Percentiles rank a stretch among this genome's conserved stretches.
Conservation (phyloP, 2,797 vertebrate species). For the Neopelma chrysocephalum region DNA sequence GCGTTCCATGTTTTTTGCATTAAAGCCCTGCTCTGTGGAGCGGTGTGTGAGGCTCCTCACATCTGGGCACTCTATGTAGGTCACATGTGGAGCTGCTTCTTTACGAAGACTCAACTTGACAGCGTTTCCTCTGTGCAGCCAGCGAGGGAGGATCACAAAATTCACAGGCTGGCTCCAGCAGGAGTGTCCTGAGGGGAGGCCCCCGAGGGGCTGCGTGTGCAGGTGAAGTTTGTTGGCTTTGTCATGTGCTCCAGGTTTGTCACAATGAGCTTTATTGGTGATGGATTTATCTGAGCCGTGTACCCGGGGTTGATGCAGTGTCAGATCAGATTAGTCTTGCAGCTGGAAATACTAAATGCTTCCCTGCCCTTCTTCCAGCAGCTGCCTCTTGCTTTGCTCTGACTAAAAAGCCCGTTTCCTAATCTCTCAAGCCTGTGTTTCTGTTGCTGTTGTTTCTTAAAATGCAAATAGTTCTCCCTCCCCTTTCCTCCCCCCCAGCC, state of each 20-base stretch:
- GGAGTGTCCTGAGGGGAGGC: background rate
- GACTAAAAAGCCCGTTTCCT: background rate
- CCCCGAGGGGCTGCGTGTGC: background rate
- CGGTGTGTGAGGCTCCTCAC: background rate
- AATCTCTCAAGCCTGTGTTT: background rate
- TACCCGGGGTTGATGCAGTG: background rate
- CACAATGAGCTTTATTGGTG: background rate
- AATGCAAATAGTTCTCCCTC: background rate
- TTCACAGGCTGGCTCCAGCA: background rate
- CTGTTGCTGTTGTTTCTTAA: background rate
- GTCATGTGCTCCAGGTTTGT: background rate
- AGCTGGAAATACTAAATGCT: slow-evolving; percentile 11
- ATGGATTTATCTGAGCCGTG: background rate
- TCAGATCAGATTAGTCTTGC: slow-evolving; percentile 27
- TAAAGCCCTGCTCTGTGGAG: background rate
- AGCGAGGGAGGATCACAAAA: background rate
- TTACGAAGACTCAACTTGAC: slow-evolving; percentile 50
- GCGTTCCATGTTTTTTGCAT: background rate
- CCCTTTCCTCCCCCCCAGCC: background rate
- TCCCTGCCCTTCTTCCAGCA: background rate
- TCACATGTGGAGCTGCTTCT: slow-evolving; percentile 40
- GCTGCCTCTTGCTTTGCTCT: slow-evolving; percentile 11
- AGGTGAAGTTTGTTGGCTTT: background rate
- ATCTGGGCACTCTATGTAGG: slow-evolving; percentile 62
- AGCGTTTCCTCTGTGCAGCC: background rate